Base-by-base conservation (phyloP, 2,888 invertebrate genomes). In the Aelia acuminata region DNA sequence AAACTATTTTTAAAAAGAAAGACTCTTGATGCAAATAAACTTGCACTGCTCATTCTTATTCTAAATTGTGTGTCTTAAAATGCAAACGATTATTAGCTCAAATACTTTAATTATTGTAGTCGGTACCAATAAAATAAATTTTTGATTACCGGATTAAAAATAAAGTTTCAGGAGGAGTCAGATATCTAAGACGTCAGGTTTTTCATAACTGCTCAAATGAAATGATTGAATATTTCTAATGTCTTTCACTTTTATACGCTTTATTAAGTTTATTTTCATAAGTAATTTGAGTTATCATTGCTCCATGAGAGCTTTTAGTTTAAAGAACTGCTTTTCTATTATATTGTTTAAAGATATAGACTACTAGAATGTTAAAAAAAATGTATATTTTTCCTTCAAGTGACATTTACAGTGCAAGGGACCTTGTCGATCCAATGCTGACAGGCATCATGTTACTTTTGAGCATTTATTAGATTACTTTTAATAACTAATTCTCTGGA, bases 191-290 rank as follows among this genome's bases (percentile, higher is more conserved):
- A 15, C 31, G 31, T 26, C 63, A 18, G 8, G 31, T 70, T 35
- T 5, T 15, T 53, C 3, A 57, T 31, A 0, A 15, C 5, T 70
- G 63, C 63, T 70, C 63, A 70, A 70, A 70, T 10, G 31, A 35
- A 70, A 70, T 35, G 35, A 35, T 35, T 31, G 20, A 70, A 70
- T 35, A 35, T 70, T 70, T 35, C 63, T 15, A 57, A n/a, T 57
- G 63, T 70, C 63, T 70, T 70, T 70, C 63, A 35, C 63, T 70
- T 20, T 35, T 15, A 70, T 70, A 70, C 20, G 63, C 63, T 7
- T 70, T n/a, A n/a, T 70, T 15, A 70, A 20, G 35, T 35, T 35
- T 70, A 70, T 35, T 70, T 70, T 70, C 20, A 5, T 35, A 70
- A 70, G 18, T 18, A 31, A 18, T 20, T 26, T 57, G 13, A 26